A percentile compares a stretch with the other conserved stretches of the same genome.
phyloP scores from a whole-genome alignment of 2,797 vertebrate genomes.

The Coendou prehensilis region DNA sequence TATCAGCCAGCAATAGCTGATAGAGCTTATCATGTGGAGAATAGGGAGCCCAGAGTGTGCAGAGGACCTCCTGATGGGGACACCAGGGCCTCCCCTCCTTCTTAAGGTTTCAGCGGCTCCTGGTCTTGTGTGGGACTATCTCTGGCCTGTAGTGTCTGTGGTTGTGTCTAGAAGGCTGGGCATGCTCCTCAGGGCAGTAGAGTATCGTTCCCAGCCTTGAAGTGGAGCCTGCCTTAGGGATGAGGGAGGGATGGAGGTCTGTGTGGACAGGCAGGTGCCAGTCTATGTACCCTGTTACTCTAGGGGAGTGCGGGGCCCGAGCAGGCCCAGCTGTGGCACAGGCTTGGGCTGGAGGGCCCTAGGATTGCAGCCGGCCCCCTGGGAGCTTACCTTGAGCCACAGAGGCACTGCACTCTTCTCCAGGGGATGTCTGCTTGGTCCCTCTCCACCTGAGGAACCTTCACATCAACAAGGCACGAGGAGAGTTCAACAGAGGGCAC shows the following conservation, averaged over 20 bases:
- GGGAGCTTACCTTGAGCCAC: background rate
- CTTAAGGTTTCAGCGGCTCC: background rate
- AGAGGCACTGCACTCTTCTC: background rate
- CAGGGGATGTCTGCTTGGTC: background rate
- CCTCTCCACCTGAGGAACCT: background rate
- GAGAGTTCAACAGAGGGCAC: slow-evolving; percentile 38
- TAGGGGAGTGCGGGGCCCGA: accelerated
- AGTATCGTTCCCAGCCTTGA: background rate
- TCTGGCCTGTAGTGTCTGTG: background rate
- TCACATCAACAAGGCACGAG: background rate
- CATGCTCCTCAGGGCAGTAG: background rate
- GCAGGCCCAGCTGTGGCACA: background rate
- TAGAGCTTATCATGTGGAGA: background rate
- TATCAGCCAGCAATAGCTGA: background rate
- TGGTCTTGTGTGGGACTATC: background rate
- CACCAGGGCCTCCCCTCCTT: background rate
- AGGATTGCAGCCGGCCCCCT: background rate
- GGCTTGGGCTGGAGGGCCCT: background rate
- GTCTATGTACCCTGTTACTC: background rate
- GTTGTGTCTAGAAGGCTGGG: background rate
- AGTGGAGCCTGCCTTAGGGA: background rate
- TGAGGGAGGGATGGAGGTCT: background rate
- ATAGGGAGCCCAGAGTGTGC: background rate
- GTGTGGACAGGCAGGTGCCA: too few relatives aligned
- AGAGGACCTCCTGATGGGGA: background rate